Base-by-base conservation (phyloP, 2,113 vertebrate genomes). In the Eleginops maclovinus region DNA sequence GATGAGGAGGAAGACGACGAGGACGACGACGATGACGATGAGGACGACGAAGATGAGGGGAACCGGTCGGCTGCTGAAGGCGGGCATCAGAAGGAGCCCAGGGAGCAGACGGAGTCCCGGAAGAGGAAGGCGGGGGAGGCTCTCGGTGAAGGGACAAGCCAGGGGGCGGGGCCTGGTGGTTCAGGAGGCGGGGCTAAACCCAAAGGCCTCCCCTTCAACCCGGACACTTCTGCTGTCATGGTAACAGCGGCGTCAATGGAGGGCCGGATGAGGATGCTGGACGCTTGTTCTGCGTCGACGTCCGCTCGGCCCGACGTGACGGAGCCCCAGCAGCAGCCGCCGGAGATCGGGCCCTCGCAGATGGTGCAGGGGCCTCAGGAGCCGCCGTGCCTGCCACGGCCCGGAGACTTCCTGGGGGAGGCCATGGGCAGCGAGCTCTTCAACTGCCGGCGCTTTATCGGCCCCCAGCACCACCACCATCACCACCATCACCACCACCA, bases 401-500 rank as follows among this genome's bases (percentile, higher is more conserved):
- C 96, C 0, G 96, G 95, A 24, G 97, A 99, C 91, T 99, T 99
- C 87, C 96, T 99, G 12, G 96, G 97, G 19, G 98, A 99, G 75
- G 96, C 96, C 40, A 99, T 99, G 88, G 95, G 97, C 46, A 97
- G 94, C 24, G 98, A 99, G 59, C 93, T 99, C 24, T 99, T 99
- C 85, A 99, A 97, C 94, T 99, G 98, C 81, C 94, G 97, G 0
- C 96, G 97, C 46, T 99, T 99, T 91, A 98, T 99, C 28, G 97
- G 96, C 11, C 97, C 97, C 0, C 98, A 98, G 81, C 97, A 98
- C 65, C 98, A 98, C 31, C 98, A 98, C 17, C 98, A 97, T 0
- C 98, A 97, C 36, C 98, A 97, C 2, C 98, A 99, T 3, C 98
- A 91, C 16, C 89, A 88, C 46, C 87, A 89, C 49, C 96, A 96